Evolutionary conservation across 2,797 vertebrate species (phyloP).

Genomic region (Oreochromis mossambicus): DNA sequence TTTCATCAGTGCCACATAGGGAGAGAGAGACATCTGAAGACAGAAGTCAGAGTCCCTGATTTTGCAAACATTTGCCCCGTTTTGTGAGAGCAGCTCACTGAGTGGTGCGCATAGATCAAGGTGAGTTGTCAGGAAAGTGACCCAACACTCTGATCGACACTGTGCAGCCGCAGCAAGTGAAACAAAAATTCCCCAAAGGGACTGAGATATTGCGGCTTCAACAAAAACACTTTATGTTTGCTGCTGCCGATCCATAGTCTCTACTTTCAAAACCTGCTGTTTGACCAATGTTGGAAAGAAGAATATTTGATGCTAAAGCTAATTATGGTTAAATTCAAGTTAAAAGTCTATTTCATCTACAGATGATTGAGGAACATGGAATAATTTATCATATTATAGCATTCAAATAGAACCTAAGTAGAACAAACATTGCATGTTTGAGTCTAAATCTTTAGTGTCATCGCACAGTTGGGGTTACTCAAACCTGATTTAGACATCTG

Average conservation of each 20-base stretch:
- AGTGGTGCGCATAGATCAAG: background rate
- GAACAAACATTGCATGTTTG: background rate
- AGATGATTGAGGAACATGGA: background rate
- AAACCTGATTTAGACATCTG: background rate
- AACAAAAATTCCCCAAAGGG: background rate
- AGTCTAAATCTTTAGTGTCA: background rate
- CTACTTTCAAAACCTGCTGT: background rate
- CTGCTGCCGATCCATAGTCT: background rate
- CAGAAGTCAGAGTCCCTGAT: background rate
- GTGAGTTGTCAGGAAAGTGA: background rate
- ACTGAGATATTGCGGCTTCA: background rate
- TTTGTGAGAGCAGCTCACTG: background rate
- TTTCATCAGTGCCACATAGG: conserved; percentile 32
- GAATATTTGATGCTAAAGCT: background rate
- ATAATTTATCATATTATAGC: background rate
- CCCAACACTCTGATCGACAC: background rate
- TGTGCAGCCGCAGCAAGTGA: background rate
- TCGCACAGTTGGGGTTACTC: background rate
- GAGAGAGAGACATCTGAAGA: background rate
- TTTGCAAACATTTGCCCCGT: background rate
- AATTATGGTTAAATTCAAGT: background rate
- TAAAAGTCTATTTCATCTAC: background rate
- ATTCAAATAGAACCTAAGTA: background rate
- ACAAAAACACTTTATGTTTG: background rate
- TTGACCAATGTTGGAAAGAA: background rate